phyloP scores from a whole-genome alignment of 2,797 vertebrate species.

The Onychomys torridus region DNA sequence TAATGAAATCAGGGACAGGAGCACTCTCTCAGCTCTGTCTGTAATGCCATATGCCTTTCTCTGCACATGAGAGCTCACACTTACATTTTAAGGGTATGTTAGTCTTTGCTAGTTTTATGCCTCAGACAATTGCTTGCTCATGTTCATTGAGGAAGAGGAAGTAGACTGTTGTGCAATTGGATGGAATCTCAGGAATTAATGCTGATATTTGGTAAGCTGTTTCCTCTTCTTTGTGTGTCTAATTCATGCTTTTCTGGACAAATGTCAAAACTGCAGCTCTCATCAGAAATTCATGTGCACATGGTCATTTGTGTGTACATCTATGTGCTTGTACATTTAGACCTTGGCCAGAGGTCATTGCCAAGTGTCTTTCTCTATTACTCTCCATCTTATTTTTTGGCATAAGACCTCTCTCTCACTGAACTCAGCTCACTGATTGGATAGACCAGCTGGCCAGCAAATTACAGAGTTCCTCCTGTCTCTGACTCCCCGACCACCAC shows the following conservation, averaged over 20 bases:
- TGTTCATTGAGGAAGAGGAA: slow-evolving; percentile 74
- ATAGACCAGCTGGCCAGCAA: neutral
- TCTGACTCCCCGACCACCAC: too few species aligned
- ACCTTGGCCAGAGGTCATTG: neutral
- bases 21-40: neutral
- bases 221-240: slow-evolving; percentile 74
- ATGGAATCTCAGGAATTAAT: slow-evolving; percentile 55
- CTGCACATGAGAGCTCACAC: neutral
- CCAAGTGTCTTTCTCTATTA: neutral
- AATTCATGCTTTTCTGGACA: slow-evolving; percentile 66
- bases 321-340: neutral
- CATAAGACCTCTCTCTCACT: neutral
- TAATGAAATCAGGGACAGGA: neutral
- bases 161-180: slow-evolving; percentile 67
- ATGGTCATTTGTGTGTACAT: neutral
- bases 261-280: slow-evolving; percentile 65
- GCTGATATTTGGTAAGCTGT: slow-evolving; percentile 71
- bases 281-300: neutral
- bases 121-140: slow-evolving; percentile 69
- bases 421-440: neutral
- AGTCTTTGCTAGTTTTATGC: slow-evolving; percentile 46
- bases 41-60: neutral
- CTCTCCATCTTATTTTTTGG: neutral
- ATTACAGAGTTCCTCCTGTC: neutral
- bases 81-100: neutral